Conservation (phyloP, 2,888 invertebrate genomes). For the Trichopria drosophilae region DNA sequence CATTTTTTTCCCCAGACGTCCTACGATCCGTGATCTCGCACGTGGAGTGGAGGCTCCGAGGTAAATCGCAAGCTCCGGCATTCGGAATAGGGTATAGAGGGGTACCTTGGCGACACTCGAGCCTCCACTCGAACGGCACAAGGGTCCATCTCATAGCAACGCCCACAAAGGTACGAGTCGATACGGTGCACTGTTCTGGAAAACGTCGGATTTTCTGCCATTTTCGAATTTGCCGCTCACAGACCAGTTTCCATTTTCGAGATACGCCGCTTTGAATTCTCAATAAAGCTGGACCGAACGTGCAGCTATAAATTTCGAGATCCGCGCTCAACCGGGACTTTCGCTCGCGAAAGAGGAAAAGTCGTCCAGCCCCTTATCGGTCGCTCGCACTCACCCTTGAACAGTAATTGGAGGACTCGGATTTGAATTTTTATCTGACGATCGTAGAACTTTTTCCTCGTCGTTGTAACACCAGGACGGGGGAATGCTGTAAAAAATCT, state of each 20-base stretch:
- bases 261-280: slow-evolving; percentile 26
- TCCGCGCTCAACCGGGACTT: slow-evolving; percentile 21
- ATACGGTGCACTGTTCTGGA: slow-evolving; percentile 57
- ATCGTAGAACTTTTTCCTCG: no score
- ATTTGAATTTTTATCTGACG: no score
- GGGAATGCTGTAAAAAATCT: no score
- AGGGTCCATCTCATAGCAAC: slow-evolving; percentile 60
- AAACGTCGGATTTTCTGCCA: slow-evolving; percentile 53
- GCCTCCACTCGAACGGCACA: slow-evolving; percentile 50
- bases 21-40: no score
- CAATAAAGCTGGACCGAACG: slow-evolving; percentile 27
- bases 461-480: no score
- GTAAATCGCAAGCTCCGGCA: no score
- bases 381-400: no score
- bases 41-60: no score
- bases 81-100: slow-evolving; percentile 32
- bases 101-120: slow-evolving; percentile 58
- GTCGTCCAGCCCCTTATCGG: slow-evolving; percentile 1
- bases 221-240: slow-evolving; percentile 46
- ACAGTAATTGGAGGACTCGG: no score
- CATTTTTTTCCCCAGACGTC: no score
- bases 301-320: slow-evolving; percentile 34
- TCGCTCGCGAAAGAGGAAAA: neutral
- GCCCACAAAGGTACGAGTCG: slow-evolving; percentile 58
- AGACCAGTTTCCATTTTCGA: no score